Base-by-base conservation (phyloP, 2,113 vertebrate genomes). In the Plotosus lineatus region DNA sequence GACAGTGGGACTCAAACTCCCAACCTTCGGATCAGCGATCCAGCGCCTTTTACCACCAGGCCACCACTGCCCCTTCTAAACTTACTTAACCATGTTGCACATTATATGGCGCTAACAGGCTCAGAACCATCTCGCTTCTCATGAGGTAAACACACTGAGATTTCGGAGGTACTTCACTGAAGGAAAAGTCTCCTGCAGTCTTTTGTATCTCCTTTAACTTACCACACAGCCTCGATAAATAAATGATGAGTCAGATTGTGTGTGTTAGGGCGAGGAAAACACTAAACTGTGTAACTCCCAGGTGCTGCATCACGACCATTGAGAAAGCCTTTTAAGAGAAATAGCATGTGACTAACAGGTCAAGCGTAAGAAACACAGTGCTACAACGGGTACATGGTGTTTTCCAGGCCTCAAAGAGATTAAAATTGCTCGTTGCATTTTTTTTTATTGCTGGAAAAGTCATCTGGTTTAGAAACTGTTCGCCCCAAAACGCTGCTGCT, bases 241-340 rank as follows among this genome's bases (percentile, higher is more conserved):
- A 76, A 56, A 76, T 58, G 74, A 58, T 58, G 53, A 76, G 74
- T 60, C 36, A 10, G 38, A 10, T 15, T 28, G 74, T 76, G 69
- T 72, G 46, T 46, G 46, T 17, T 33, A 23, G 69, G 26, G 46
- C 17, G 38, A 50, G 46, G 31, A 19, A 50, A 36, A 19, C 46
- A 3, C 55, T 76, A 75, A 51, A 53, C 28, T 19, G 28, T 61
- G 9, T 33, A 66, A 26, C 60, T 31, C 31, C 26, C 63, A 50
- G 3, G 42, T 50, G 42, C 44, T 72, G 68, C 28, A 10, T 72
- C 40, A 46, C n/a, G 9, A 71, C 40, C 28, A 46, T 7, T 6
- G 14, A 48, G 66, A 71, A 71, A 28, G 42, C 11, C 40, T 33
- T 72, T 50, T 33, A 50, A 76, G 23, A 26, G 53, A 40, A 60